Conservation (phyloP, 2,113 vertebrate genomes). For the Cyprinus carpio region DNA sequence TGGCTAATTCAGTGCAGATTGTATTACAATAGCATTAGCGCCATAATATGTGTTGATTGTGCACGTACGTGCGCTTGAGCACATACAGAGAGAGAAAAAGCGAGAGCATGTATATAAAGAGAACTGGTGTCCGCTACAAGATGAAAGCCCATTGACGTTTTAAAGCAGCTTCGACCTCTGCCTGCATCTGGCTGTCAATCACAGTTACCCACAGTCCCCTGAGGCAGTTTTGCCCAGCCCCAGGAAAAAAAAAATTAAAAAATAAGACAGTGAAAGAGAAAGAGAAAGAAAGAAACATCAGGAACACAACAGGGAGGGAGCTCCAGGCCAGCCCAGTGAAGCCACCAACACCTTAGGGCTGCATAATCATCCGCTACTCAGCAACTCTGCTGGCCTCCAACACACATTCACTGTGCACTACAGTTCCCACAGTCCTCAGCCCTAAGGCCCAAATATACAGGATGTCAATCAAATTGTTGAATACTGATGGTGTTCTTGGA, state of each 20-base stretch:
- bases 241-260: constrained; percentile 27
- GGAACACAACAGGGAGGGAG: constrained; percentile 49
- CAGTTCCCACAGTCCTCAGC: constrained; percentile 52
- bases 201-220: constrained; percentile 50
- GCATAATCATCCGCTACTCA: constrained; percentile 43
- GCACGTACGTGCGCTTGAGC: neutral
- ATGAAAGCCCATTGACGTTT: constrained; percentile 58
- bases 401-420: constrained; percentile 44
- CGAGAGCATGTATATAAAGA: constrained; percentile 16
- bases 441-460: constrained; percentile 32
- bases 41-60: neutral
- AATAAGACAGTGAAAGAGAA: constrained; percentile 11
- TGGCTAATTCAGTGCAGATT: neutral
- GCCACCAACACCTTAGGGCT: constrained; percentile 51
- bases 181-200: constrained; percentile 58
- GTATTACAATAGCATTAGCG: neutral
- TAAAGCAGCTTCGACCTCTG: constrained; percentile 51
- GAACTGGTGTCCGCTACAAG: constrained; percentile 41
- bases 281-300: constrained; percentile 50
- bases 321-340: constrained; percentile 55
- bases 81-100: constrained; percentile 4
- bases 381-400: constrained; percentile 40
- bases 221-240: constrained; percentile 47
- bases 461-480: constrained; percentile 14
- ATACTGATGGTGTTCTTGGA: constrained; percentile 37